A percentile compares a stretch with the other conserved stretches of the same genome.
These are phyloP conservation scores for Paracentrotus lividus DNA, from an alignment of 53 echinoderm and acorn worm genomes.

Conservation along the genomic window DNA sequence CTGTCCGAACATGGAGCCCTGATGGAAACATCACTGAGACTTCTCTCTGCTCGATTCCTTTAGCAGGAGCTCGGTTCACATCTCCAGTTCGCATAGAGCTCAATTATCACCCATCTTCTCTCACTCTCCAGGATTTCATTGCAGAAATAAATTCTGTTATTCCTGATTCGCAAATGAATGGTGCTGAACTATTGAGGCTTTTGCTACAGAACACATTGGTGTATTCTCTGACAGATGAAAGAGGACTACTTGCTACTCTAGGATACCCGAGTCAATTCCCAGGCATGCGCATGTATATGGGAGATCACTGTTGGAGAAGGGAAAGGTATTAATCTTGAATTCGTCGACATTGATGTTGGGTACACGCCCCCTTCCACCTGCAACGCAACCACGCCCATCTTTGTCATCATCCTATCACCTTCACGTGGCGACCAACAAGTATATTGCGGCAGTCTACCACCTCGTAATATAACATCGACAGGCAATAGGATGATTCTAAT, in stretches of 20 bases:
- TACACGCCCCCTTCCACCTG: conserved; percentile 41
- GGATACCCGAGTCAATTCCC: conserved; percentile 46
- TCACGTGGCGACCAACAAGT: neutral
- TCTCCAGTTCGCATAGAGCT: conserved; percentile 52
- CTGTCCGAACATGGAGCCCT: conserved; percentile 1
- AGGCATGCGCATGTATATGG: conserved; percentile 24
- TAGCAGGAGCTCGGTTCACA: neutral
- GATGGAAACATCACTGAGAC: neutral
- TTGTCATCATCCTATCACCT: neutral
- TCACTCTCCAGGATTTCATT: neutral
- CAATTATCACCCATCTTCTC: conserved; percentile 7
- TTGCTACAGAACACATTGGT: conserved; percentile 19
- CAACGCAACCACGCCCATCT: neutral
- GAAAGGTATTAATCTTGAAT: conserved; percentile 6
- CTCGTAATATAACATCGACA: conserved; percentile 4
- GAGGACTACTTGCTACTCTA: neutral
- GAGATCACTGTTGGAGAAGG: conserved; percentile 45
- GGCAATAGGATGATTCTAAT: conserved; percentile 2
- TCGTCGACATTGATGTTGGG: conserved; percentile 57
- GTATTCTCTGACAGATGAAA: neutral
- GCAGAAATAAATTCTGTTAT: neutral
- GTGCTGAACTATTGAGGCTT: neutral
- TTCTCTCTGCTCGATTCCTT: conserved; percentile 28
- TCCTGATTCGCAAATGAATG: neutral
- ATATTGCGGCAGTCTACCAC: conserved; percentile 52